These are phyloP conservation scores for Oophaga pumilio DNA, from an alignment of 2,113 vertebrate species.

Conservation along the genomic window DNA sequence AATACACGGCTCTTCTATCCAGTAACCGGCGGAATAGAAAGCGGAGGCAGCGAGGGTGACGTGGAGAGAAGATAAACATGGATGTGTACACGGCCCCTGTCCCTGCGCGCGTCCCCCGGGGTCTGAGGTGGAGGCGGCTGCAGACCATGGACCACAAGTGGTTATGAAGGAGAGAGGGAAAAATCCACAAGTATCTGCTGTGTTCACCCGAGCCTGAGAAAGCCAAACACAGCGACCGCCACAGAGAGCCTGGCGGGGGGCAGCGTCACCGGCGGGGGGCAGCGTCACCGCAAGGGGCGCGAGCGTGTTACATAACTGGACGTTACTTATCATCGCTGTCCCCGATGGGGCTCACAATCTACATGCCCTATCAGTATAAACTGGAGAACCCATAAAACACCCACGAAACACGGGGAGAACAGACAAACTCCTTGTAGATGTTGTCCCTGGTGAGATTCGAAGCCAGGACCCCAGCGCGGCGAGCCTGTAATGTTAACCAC, in stretches of 20 bases:
- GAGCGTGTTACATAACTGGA: background rate
- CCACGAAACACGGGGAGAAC: too few species aligned
- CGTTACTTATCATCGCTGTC: background rate
- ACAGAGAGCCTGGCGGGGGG: background rate
- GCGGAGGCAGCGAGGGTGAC: background rate
- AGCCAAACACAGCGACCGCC: conserved; percentile 53
- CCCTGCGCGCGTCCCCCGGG: conserved; percentile 26
- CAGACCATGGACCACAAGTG: conserved; percentile 56
- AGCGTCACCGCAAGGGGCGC: background rate
- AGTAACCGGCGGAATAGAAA: background rate
- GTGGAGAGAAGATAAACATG: background rate
- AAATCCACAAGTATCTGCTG: conserved; percentile 55
- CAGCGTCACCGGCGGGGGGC: background rate
- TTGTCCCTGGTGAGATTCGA: too few species aligned
- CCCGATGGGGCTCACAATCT: too few species aligned
- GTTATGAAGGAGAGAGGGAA: conserved; percentile 51
- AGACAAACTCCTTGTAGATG: too few species aligned
- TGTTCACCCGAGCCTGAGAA: conserved; percentile 48
- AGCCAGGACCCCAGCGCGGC: too few species aligned
- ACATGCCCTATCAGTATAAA: too few species aligned
- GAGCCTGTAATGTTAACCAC: too few species aligned
- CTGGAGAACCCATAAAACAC: too few species aligned
- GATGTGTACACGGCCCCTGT: conserved; percentile 22
- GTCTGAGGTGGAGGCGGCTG: conserved; percentile 40
- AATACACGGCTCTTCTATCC: background rate